Evolutionary conservation across 2,797 vertebrate species (phyloP), one percentile per base, ranked within the genome.

Genomic region (Peromyscus aztecus): DNA sequence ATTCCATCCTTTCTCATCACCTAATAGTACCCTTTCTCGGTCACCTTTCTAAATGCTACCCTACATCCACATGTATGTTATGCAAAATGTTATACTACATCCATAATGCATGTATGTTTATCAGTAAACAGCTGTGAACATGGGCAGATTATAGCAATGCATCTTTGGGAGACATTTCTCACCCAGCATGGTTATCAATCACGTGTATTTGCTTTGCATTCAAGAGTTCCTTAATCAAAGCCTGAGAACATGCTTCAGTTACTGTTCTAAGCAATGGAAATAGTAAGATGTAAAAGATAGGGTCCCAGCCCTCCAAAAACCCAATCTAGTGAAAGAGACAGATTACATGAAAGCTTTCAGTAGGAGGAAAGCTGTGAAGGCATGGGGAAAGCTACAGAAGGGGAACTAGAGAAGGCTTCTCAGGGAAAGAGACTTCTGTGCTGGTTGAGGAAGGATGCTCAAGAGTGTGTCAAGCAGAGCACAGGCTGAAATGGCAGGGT

Each of bases 241-340:
- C 19, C 81, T 21, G 11, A 90, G 31, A 71, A 69, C 24, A 61
- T 12, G 10, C 85, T 9, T 57, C 67, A 82, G 49, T 63, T 89
- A 75, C 17, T 78, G 19, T 71, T 55, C 55, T 78, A 95, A 24
- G 52, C 63, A 95, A 46, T 43, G 40, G 43, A 75, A n/a, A 85
- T 85, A 75, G 71, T 73, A 95, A 95, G 43, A 89, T 91, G 7
- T 90, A 83, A 94, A 91, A 94, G 40, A 82, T 14, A 90, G 85
- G 43, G 31, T 29, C 17, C 12, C 7, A 77, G 55, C 31, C 59
- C 61, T 94, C 43, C 29, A 43, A 78, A 92, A 88, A 5, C 77
- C 91, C 85, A 57, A 12, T 87, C 24, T 65, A 65, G 34, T 92
- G 37, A 77, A n/a, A 27, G 34, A 95, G 65, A 86, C 63, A 88